These are phyloP conservation scores for Bombus superbus DNA, from an alignment of 1,140 invertebrate genomes.

Conservation along the genomic window DNA sequence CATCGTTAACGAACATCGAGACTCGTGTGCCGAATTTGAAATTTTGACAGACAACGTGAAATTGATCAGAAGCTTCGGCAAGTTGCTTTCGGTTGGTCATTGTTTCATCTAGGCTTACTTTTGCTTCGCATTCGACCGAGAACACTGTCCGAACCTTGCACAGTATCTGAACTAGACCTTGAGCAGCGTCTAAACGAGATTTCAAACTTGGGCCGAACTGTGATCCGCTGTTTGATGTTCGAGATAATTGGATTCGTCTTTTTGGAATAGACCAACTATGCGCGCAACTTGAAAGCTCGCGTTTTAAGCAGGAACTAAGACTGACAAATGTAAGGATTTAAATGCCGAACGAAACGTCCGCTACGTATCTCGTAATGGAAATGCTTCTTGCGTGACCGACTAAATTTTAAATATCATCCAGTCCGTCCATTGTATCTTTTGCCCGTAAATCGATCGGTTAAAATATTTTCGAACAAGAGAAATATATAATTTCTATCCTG, in stretches of 20 bases:
- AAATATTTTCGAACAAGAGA: too few relatives aligned
- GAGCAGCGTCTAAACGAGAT: constrained; percentile 1
- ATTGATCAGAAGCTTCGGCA: background rate
- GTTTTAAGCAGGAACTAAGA: background rate
- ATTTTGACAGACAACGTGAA: background rate
- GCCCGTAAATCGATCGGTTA: too few relatives aligned
- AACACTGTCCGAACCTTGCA: background rate
- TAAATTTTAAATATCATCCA: background rate
- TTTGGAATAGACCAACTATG: background rate
- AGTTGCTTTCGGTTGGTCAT: background rate
- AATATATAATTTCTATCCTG: too few relatives aligned
- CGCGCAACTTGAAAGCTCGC: background rate
- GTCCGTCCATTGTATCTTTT: too few relatives aligned
- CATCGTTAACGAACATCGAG: too few relatives aligned
- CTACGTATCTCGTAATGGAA: too few relatives aligned
- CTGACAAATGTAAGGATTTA: background rate
- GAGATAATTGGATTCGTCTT: background rate
- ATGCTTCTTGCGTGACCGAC: too few relatives aligned
- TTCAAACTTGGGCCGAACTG: background rate
- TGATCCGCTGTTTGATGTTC: background rate
- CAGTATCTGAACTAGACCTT: constrained; percentile 16
- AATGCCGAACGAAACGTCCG: background rate
- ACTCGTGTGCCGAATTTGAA: background rate
- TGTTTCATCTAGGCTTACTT: constrained; percentile 10
- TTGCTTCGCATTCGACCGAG: background rate